phyloP scores from a whole-genome alignment of 2,888 invertebrate genomes.

The Eupithecia insigniata region DNA sequence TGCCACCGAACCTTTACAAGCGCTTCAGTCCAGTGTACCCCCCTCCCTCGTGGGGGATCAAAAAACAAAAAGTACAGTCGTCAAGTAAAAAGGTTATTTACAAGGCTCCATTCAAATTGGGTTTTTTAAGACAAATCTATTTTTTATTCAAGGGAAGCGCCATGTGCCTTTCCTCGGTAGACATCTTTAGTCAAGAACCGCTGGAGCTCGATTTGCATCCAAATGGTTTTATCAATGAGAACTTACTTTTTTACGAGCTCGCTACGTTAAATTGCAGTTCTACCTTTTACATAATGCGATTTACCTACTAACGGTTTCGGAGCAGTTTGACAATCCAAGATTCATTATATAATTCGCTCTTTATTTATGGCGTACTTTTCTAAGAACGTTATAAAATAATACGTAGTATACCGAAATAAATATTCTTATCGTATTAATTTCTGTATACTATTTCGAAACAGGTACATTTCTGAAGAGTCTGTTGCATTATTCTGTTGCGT shows the following conservation, averaged over 20 bases:
- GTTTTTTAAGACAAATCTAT: not conserved
- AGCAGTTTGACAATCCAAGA: not conserved
- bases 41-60: not conserved
- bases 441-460: not conserved
- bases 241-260: constrained; percentile 43
- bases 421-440: too few species aligned
- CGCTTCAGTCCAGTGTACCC: not conserved
- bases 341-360: not conserved
- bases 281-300: constrained; percentile 1
- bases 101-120: not conserved
- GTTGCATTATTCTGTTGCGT: not conserved
- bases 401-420: too few species aligned
- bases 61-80: not conserved
- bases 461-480: not conserved
- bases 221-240: constrained; percentile 48
- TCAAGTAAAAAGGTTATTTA: not conserved
- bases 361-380: too few species aligned
- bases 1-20: not conserved
- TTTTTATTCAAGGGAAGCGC: not conserved
- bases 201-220: constrained; percentile 44
- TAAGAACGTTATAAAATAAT: too few species aligned
- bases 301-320: constrained; percentile 7
- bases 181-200: constrained; percentile 32
- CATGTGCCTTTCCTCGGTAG: not conserved
- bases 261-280: constrained; percentile 31